Evolutionary conservation across 2,888 invertebrate genomes (phyloP).

Genomic region (Allolobophora icterica): DNA sequence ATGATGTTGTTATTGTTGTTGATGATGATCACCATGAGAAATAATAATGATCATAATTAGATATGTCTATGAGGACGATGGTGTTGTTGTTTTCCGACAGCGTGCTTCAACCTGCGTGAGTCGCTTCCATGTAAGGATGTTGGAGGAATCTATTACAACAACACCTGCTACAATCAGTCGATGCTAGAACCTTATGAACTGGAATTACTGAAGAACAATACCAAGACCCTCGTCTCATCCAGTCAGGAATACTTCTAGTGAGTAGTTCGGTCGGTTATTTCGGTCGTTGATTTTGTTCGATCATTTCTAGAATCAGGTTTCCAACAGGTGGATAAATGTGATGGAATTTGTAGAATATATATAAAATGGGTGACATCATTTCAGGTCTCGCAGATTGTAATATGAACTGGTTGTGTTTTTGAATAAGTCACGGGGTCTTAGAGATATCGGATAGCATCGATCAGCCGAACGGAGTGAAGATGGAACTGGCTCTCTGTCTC

Average conservation of each 20-base stretch:
- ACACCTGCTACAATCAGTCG: conserved; percentile 47
- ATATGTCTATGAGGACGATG: neutral
- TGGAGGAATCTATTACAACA: conserved; percentile 42
- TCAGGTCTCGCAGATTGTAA: neutral
- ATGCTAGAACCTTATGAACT: conserved; percentile 14
- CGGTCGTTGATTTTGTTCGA: neutral
- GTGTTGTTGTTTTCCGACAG: conserved; percentile 32
- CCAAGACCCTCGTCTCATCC: conserved; percentile 36
- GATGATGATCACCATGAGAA: neutral
- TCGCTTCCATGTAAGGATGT: conserved; percentile 37
- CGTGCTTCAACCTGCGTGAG: conserved; percentile 46
- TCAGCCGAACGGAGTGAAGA: conserved; percentile 62
- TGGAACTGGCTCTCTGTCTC: conserved; percentile 48
- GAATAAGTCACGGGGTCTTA: conserved; percentile 28
- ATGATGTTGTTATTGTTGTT: neutral
- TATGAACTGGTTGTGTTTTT: neutral
- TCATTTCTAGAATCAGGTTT: no score
- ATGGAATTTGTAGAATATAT: neutral
- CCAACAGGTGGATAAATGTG: neutral
- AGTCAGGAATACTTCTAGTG: conserved; percentile 47
- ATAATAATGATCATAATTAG: neutral
- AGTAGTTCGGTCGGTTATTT: conserved; percentile 20
- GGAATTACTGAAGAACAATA: conserved; percentile 35
- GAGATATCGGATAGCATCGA: conserved; percentile 37
- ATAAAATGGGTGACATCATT: neutral